Conservation (phyloP, 2,888 invertebrate species). For the Beris chalybata region DNA sequence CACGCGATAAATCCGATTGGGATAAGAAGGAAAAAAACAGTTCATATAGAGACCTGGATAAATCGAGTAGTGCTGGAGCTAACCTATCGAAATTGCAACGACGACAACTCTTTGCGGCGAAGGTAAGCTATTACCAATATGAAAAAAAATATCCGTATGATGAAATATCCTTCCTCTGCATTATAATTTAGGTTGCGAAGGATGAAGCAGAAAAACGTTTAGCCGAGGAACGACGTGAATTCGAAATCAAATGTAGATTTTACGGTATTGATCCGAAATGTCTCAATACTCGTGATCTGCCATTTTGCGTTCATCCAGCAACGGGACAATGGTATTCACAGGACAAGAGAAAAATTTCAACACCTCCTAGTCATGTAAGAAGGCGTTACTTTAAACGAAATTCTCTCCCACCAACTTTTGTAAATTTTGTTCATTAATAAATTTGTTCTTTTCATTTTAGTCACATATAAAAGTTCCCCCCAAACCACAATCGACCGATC, state of each 20-base stretch:
- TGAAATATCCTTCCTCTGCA: neutral
- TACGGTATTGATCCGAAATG: slow-evolving; percentile 52
- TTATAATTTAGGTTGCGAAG: slow-evolving; percentile 49
- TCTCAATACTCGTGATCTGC: slow-evolving; percentile 48
- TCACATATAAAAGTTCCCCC: slow-evolving; percentile 46
- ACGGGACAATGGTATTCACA: slow-evolving; percentile 54
- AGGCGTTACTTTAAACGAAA: neutral
- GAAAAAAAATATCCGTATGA: slow-evolving; percentile 9
- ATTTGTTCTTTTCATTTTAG: slow-evolving; percentile 28
- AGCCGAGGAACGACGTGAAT: slow-evolving; percentile 50
- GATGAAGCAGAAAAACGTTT: slow-evolving; percentile 54
- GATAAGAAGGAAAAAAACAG: slow-evolving; percentile 17
- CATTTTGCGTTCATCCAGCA: slow-evolving; percentile 52
- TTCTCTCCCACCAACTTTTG: neutral
- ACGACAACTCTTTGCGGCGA: slow-evolving; percentile 53
- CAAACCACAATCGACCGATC: slow-evolving; percentile 46
- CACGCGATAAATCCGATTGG: slow-evolving; percentile 29
- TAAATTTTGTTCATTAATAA: neutral
- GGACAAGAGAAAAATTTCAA: slow-evolving; percentile 47
- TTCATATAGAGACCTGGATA: slow-evolving; percentile 2
- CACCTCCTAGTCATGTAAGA: slow-evolving; percentile 50
- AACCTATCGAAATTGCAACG: slow-evolving; percentile 52
- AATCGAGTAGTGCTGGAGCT: slow-evolving; percentile 34
- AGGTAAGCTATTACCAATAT: slow-evolving; percentile 42
- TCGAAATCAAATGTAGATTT: slow-evolving; percentile 53